Percentiles rank a stretch among this genome's conserved stretches.
Conservation (phyloP, 2,797 vertebrate genomes). For the Bucorvus abyssinicus region DNA sequence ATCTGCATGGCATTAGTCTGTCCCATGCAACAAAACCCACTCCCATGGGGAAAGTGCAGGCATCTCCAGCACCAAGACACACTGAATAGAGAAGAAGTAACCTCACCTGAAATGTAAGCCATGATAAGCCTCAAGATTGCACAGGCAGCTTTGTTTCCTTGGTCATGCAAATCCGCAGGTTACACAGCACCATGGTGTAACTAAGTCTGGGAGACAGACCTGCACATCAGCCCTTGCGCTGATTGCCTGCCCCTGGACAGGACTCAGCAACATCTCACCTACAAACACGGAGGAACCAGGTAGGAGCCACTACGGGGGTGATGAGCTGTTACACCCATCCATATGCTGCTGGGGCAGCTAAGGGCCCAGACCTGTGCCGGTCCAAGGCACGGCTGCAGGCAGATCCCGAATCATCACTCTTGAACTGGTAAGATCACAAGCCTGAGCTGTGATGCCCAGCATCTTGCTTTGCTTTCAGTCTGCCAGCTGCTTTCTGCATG, state of each 20-base stretch:
- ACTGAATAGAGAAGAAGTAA: background rate
- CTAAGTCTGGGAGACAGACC: background rate
- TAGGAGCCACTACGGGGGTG: fast-evolving
- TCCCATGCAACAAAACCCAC: background rate
- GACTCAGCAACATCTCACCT: background rate
- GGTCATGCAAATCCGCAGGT: background rate
- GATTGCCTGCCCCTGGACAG: background rate
- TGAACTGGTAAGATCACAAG: background rate
- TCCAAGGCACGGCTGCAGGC: background rate
- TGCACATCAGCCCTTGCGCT: background rate
- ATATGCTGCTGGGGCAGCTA: background rate
- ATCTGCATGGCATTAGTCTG: fast-evolving
- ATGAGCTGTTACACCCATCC: background rate
- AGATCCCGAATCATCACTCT: background rate
- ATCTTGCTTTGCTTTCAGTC: background rate
- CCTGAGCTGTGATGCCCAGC: background rate
- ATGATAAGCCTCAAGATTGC: background rate
- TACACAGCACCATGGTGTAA: background rate
- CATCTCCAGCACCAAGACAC: background rate
- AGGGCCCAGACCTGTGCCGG: background rate
- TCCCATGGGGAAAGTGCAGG: fast-evolving
- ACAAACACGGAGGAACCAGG: fast-evolving
- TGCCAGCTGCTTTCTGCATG: background rate
- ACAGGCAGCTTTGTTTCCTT: background rate
- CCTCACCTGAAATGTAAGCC: background rate